Percentiles rank a stretch among this genome's conserved stretches.
phyloP scores from a whole-genome alignment of 92 coral and sea anemone genomes.

The Zoanthus sansibaricus region DNA sequence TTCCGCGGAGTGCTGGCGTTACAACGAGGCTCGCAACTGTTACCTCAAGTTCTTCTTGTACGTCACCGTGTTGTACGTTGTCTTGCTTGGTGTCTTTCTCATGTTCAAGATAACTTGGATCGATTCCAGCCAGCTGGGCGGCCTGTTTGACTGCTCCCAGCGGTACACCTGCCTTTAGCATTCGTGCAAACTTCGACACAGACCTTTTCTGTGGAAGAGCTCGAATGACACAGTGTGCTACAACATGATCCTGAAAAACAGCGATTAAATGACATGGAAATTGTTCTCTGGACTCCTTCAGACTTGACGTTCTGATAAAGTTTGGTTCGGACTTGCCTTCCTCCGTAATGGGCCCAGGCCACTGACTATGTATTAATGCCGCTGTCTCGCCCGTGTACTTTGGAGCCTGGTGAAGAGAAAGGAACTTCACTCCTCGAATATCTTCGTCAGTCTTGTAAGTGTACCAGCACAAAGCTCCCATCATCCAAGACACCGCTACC shows the following conservation, averaged over 20 bases:
- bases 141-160: constrained; percentile 56
- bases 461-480: constrained; percentile 26
- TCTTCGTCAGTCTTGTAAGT: not conserved
- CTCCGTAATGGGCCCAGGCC: constrained; percentile 67
- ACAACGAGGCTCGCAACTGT: constrained; percentile 66
- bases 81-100: not conserved
- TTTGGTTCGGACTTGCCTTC: constrained; percentile 56
- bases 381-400: constrained; percentile 50
- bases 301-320: constrained; percentile 60
- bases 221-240: constrained; percentile 60
- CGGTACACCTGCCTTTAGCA: constrained; percentile 71
- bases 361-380: constrained; percentile 56
- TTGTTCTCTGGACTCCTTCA: constrained; percentile 58
- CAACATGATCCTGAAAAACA: constrained; percentile 34
- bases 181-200: constrained; percentile 47
- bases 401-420: constrained; percentile 59
- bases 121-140: constrained; percentile 62
- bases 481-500: constrained; percentile 18
- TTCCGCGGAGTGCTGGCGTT: constrained; percentile 68
- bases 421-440: constrained; percentile 34
- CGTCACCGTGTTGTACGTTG: not conserved
- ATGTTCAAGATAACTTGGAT: constrained; percentile 36
- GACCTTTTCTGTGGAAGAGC: not conserved
- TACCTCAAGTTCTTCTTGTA: constrained; percentile 16
- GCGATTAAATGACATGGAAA: constrained; percentile 77